These are phyloP conservation scores for Poicephalus gulielmi DNA, from an alignment of 2,113 vertebrate species.

Conservation along the genomic window DNA sequence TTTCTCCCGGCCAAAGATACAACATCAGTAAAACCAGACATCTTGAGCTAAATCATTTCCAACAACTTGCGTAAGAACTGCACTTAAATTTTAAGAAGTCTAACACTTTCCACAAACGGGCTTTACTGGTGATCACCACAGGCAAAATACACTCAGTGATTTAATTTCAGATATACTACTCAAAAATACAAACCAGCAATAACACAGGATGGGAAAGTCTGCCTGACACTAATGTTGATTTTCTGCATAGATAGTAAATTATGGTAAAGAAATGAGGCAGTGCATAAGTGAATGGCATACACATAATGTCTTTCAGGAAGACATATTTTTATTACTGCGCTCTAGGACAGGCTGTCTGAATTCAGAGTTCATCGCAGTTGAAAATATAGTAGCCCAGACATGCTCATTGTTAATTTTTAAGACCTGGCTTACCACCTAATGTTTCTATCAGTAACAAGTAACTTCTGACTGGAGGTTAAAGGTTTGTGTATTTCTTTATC, in stretches of 20 bases:
- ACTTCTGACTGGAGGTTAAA: neutral
- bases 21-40: neutral
- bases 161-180: constrained; percentile 18
- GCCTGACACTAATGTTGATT: constrained; percentile 17
- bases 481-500: neutral
- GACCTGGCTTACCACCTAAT: neutral
- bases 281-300: neutral
- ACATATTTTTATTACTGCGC: constrained; percentile 53
- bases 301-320: constrained; percentile 52
- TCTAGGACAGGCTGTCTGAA: constrained; percentile 37
- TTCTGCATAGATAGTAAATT: constrained; percentile 7
- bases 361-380: constrained; percentile 1
- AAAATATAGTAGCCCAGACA: neutral
- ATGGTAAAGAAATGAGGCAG: constrained; percentile 23
- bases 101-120: neutral
- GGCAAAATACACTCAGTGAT: constrained; percentile 7
- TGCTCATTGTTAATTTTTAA: neutral
- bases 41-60: neutral
- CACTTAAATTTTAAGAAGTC: neutral
- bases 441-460: neutral
- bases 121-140: constrained; percentile 1
- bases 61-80: neutral
- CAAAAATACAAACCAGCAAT: neutral
- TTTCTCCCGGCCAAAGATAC: neutral
- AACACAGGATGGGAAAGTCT: neutral